A percentile compares a stretch with the other conserved stretches of the same genome.
phyloP scores from a whole-genome alignment of 2,888 invertebrate species.

The Nephrotoma appendiculata region DNA sequence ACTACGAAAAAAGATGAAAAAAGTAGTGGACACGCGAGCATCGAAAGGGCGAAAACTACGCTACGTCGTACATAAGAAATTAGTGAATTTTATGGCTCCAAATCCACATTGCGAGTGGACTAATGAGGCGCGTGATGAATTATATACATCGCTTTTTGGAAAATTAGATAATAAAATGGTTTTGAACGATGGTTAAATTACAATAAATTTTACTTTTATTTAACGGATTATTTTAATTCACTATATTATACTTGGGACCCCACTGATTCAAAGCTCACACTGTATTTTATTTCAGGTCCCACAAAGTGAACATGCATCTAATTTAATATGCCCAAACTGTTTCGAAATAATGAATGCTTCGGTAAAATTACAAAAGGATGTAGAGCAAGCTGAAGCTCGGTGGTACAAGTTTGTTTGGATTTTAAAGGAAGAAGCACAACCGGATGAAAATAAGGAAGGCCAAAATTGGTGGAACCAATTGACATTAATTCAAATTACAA shows the following conservation, averaged over 20 bases:
- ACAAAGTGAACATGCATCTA: not conserved
- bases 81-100: constrained; percentile 86
- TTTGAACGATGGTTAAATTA: not conserved
- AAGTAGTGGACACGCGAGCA: constrained; percentile 83
- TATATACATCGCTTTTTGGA: constrained; percentile 68
- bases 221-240: not conserved
- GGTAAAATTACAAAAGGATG: not conserved
- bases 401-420: not conserved
- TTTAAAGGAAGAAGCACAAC: not conserved
- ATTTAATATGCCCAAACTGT: not conserved
- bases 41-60: constrained; percentile 87
- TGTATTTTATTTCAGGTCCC: not conserved
- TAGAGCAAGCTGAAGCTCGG: not conserved
- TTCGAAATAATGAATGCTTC: not conserved
- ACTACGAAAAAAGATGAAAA: constrained; percentile 80
- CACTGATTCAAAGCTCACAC: not conserved
- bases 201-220: not conserved
- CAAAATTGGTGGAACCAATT: not conserved
- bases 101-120: constrained; percentile 51
- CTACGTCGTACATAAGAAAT: constrained; percentile 68
- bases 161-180: not conserved
- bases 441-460: not conserved
- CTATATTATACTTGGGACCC: too few relatives aligned
- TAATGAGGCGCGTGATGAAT: constrained; percentile 63
- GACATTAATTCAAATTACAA: not conserved